Conservation (phyloP, 1,140 invertebrate species). For the Melanaphis sacchari region DNA sequence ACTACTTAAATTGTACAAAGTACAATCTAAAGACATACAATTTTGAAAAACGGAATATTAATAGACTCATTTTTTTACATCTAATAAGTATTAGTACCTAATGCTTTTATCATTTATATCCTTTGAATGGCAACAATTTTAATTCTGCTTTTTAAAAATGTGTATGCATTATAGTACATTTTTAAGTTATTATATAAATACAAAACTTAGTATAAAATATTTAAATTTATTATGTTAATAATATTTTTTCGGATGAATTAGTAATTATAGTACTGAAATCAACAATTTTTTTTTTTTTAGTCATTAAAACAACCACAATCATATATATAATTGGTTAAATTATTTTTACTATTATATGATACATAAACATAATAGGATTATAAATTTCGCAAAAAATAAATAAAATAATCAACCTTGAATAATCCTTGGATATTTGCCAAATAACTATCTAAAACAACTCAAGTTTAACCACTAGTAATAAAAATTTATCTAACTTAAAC, state of each 20-base stretch:
- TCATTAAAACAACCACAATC: not conserved
- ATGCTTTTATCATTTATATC: not conserved
- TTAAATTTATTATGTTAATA: not conserved
- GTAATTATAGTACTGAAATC: not conserved
- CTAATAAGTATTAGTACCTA: not conserved
- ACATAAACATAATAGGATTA: no score
- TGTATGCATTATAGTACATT: not conserved
- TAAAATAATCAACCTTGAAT: slow-evolving; percentile 41
- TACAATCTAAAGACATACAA: no score
- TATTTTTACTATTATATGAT: no score
- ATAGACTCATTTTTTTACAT: no score
- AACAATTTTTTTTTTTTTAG: not conserved
- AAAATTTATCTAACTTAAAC: not conserved
- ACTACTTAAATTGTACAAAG: no score
- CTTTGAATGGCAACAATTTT: not conserved
- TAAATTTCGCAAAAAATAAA: not conserved
- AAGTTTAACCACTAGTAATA: slow-evolving; percentile 19
- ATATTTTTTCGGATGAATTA: not conserved
- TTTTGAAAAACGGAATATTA: no score
- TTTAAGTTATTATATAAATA: not conserved
- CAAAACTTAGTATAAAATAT: not conserved
- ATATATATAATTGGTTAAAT: no score
- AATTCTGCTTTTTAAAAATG: not conserved
- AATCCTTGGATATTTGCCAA: slow-evolving; percentile 22
- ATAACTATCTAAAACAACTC: not conserved